Percentiles rank a stretch among this genome's conserved stretches.
Evolutionary conservation across 2,888 invertebrate genomes (phyloP).

Genomic region (Ischnura elegans): DNA sequence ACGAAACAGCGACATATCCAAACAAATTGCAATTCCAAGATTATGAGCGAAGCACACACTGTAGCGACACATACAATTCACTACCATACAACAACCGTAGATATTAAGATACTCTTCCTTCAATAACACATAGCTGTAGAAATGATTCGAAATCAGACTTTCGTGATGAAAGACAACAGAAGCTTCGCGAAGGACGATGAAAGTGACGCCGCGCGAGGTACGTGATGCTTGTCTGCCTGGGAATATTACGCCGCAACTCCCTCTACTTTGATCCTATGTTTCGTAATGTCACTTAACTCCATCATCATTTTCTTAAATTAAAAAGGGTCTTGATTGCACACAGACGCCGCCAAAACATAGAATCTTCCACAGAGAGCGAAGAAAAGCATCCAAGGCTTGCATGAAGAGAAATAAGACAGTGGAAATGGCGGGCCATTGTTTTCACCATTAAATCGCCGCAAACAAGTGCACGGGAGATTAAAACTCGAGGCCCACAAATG

Average conservation of each 20-base stretch:
- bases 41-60: too few relatives aligned
- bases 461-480: too few relatives aligned
- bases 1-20: too few relatives aligned
- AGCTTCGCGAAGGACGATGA: neutral
- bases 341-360: neutral
- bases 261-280: neutral
- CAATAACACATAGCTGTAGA: neutral
- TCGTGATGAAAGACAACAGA: neutral
- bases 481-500: too few relatives aligned
- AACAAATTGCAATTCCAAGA: too few relatives aligned
- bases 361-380: neutral
- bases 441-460: too few relatives aligned
- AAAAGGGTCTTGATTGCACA: constrained; percentile 6
- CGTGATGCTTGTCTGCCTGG: constrained; percentile 13
- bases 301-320: neutral
- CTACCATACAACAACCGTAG: neutral
- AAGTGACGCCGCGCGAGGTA: neutral
- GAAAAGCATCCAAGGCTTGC: neutral
- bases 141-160: neutral
- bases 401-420: neutral
- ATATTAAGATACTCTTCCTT: neutral
- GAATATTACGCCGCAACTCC: constrained; percentile 15
- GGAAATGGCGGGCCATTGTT: too few relatives aligned
- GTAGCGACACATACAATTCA: too few relatives aligned
- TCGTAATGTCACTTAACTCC: neutral